Conservation (phyloP, 2,113 vertebrate species). For the Callocephalon fimbriatum region DNA sequence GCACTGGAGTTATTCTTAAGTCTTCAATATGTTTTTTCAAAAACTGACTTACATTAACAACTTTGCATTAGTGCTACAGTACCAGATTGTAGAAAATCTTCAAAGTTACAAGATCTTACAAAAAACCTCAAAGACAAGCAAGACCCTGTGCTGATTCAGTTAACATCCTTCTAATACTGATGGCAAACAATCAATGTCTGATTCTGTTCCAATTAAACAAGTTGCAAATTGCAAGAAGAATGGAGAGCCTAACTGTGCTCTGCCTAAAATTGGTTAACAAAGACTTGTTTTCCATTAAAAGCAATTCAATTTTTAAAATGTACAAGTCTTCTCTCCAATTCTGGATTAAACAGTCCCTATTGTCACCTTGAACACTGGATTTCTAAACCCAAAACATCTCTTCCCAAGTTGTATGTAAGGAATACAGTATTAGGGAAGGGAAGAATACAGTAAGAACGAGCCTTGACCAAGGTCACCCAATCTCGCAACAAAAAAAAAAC, state of each 20-base stretch:
- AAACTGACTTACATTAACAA: slow-evolving; percentile 7
- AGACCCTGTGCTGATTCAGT: not conserved
- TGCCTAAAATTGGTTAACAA: not conserved
- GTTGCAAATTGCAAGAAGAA: not conserved
- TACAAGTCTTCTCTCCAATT: not conserved
- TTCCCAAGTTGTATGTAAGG: not conserved
- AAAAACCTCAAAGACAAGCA: not conserved
- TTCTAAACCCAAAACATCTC: slow-evolving; percentile 49
- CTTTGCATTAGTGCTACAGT: not conserved
- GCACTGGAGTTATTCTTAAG: not conserved
- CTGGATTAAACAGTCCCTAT: not conserved
- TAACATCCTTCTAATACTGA: not conserved
- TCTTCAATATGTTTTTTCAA: slow-evolving; percentile 3
- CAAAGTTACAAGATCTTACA: not conserved
- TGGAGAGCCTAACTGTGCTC: not conserved
- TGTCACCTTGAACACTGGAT: slow-evolving; percentile 7
- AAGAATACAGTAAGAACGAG: slow-evolving; percentile 14
- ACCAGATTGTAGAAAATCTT: not conserved
- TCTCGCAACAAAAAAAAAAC: not conserved
- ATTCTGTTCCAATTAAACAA: not conserved
- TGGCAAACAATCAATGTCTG: not conserved
- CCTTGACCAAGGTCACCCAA: slow-evolving; percentile 31
- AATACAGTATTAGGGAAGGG: slow-evolving; percentile 11
- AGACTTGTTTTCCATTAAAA: slow-evolving; percentile 1
- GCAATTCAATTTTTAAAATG: not conserved